These are phyloP conservation scores for Limnodromus scolopaceus DNA, from an alignment of 2,797 vertebrate genomes.

Conservation along the genomic window DNA sequence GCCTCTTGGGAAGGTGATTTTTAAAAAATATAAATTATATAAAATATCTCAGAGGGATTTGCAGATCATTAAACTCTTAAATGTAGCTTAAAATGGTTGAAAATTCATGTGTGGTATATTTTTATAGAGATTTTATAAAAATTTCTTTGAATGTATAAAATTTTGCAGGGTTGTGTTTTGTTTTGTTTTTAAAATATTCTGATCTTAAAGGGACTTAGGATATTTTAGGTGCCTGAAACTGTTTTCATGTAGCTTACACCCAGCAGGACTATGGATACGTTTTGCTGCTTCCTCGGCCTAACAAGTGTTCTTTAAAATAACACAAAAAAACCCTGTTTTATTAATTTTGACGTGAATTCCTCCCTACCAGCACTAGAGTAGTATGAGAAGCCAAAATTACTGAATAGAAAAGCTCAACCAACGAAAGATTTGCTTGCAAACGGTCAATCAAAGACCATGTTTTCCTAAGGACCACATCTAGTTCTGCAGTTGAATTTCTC, in stretches of 20 bases:
- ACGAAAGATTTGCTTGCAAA: neutral
- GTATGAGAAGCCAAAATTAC: neutral
- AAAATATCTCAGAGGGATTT: neutral
- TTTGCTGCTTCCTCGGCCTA: neutral
- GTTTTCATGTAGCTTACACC: neutral
- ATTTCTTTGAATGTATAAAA: neutral
- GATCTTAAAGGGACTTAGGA: neutral
- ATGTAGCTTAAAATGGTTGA: neutral
- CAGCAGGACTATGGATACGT: neutral
- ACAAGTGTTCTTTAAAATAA: neutral
- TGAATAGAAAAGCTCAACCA: neutral
- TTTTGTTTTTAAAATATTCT: neutral
- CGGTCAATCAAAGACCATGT: neutral
- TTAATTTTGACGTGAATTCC: neutral
- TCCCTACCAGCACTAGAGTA: neutral
- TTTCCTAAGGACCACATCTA: neutral
- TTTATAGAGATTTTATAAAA: neutral
- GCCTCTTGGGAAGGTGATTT: accelerated
- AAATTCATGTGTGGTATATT: neutral
- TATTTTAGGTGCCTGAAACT: neutral
- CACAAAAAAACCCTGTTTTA: neutral
- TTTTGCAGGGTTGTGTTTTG: neutral
- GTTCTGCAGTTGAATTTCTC: neutral
- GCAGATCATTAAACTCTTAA: neutral
- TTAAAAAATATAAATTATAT: neutral